Evolutionary conservation across 30 jellyfish, hydroid and myxozoan species (phyloP).

Genomic region (Pelagia noctiluca): DNA sequence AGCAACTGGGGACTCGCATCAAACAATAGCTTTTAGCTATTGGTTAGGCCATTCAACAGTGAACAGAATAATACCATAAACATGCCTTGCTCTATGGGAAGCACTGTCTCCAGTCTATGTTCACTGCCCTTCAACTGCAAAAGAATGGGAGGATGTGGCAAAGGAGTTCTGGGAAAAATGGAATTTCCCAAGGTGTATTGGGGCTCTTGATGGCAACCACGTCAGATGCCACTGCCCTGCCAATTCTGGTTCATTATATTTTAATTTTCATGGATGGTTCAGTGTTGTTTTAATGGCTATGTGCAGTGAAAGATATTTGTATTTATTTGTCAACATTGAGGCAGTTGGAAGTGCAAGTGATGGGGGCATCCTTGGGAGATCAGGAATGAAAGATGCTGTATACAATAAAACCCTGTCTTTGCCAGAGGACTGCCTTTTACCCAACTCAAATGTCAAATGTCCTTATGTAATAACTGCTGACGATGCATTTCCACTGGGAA

Average conservation of each 20-base stretch:
- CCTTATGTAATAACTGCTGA: constrained; percentile 72
- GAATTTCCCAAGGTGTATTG: too few relatives aligned
- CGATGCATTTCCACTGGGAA: too few relatives aligned
- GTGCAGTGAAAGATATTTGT: constrained; percentile 69
- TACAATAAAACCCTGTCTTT: background rate
- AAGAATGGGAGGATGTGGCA: constrained; percentile 57
- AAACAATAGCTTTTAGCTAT: too few relatives aligned
- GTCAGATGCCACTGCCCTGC: constrained; percentile 48
- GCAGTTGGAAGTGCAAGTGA: too few relatives aligned
- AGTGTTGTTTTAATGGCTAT: constrained; percentile 58
- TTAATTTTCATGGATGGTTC: too few relatives aligned
- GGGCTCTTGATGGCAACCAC: too few relatives aligned
- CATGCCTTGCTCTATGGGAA: constrained; percentile 42
- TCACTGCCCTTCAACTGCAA: too few relatives aligned
- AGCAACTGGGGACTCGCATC: too few relatives aligned
- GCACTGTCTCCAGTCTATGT: constrained; percentile 61
- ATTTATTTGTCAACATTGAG: too few relatives aligned
- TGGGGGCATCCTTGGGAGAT: constrained; percentile 38
- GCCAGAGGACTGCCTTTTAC: constrained; percentile 32
- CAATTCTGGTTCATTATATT: constrained; percentile 32
- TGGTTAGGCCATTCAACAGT: too few relatives aligned
- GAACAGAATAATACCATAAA: constrained; percentile 21
- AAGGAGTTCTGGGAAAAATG: too few relatives aligned
- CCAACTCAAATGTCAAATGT: constrained; percentile 40
- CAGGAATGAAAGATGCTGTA: constrained; percentile 33